Conservation (phyloP, 2,888 invertebrate genomes). For the Eremobia ochroleuca region DNA sequence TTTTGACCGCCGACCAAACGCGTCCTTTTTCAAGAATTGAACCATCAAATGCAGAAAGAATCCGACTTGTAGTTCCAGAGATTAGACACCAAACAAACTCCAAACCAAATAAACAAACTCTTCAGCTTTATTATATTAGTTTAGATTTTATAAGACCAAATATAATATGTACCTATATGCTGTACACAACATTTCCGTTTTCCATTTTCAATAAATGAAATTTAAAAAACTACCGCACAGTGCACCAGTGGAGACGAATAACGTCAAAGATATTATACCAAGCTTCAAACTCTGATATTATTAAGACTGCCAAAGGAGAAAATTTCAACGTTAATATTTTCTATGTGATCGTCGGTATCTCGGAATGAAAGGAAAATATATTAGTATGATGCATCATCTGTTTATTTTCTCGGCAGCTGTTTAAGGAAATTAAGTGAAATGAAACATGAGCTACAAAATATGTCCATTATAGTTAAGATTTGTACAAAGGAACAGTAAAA, state of each 20-base stretch:
- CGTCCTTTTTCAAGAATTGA: no score
- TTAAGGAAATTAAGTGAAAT: constrained; percentile 42
- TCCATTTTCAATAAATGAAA: neutral
- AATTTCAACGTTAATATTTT: constrained; percentile 53
- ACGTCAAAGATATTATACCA: constrained; percentile 53
- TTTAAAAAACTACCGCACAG: neutral
- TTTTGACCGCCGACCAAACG: no score
- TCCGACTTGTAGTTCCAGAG: no score
- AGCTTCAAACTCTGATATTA: constrained; percentile 53
- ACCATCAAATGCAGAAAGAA: no score
- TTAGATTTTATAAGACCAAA: no score
- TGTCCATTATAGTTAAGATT: constrained; percentile 20
- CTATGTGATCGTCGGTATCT: constrained; percentile 46
- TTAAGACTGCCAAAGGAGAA: constrained; percentile 51
- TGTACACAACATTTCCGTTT: no score
- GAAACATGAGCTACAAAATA: constrained; percentile 12
- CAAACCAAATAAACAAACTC: no score
- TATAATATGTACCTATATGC: no score
- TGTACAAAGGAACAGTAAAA: neutral
- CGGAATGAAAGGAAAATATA: constrained; percentile 55
- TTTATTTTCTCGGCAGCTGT: constrained; percentile 46
- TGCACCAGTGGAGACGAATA: constrained; percentile 29
- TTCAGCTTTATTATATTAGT: no score
- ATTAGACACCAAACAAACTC: no score
- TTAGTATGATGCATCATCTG: constrained; percentile 56